Conservation (phyloP, 2,888 invertebrate species). For the Andrena flavipes region DNA sequence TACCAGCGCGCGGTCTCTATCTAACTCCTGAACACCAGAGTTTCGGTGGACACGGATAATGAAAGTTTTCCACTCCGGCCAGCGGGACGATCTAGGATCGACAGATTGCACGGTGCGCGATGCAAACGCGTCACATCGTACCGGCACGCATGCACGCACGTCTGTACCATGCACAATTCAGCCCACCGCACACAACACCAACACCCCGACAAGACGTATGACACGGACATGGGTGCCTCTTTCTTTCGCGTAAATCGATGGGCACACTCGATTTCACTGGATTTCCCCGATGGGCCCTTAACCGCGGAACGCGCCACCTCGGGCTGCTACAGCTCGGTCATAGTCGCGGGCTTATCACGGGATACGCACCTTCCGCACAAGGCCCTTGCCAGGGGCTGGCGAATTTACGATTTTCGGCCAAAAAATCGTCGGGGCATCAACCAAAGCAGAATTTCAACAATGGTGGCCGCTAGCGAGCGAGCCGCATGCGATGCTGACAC, state of each 20-base stretch:
- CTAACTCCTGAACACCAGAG: slow-evolving; percentile 35
- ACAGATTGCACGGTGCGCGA: slow-evolving; percentile 58
- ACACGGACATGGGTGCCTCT: slow-evolving; percentile 70
- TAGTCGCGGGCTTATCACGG: slow-evolving; percentile 42
- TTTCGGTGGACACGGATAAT: slow-evolving; percentile 11
- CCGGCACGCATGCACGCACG: slow-evolving; percentile 75
- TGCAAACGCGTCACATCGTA: slow-evolving; percentile 62
- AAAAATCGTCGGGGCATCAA: slow-evolving; percentile 82
- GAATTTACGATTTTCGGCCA: slow-evolving; percentile 78
- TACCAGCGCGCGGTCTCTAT: slow-evolving; percentile 15
- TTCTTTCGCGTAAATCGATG: slow-evolving; percentile 78
- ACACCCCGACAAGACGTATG: slow-evolving; percentile 74
- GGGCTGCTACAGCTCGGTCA: slow-evolving; percentile 42
- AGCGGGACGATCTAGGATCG: slow-evolving; percentile 47
- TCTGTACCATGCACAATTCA: slow-evolving; percentile 59
- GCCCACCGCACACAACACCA: slow-evolving; percentile 72
- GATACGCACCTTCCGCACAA: slow-evolving; percentile 79
- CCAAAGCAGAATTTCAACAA: slow-evolving; percentile 83
- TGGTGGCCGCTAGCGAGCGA: slow-evolving; percentile 81
- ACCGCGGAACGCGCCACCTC: slow-evolving; percentile 43
- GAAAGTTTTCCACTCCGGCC: slow-evolving; percentile 35
- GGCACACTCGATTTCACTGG: slow-evolving; percentile 79
- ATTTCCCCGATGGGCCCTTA: slow-evolving; percentile 57
- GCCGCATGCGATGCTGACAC: slow-evolving; percentile 76
- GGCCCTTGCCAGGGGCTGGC: slow-evolving; percentile 75